Percentiles rank a stretch among this genome's conserved stretches.
phyloP scores from a whole-genome alignment of 1,140 invertebrate genomes.

The Papilio dardanus region DNA sequence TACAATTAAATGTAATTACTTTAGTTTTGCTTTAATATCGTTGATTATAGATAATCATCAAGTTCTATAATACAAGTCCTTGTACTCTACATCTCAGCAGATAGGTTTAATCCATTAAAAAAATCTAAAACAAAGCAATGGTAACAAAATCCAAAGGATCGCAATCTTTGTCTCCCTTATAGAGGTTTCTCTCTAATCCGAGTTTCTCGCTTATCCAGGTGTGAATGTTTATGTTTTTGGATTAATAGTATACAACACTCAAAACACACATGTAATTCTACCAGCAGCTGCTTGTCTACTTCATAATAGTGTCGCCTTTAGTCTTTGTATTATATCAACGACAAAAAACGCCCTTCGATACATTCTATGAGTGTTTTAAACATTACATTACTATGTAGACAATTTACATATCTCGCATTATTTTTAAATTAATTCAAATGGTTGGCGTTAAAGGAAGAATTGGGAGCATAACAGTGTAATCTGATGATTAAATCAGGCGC shows the following conservation, averaged over 20 bases:
- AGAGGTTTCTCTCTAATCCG: too few species aligned
- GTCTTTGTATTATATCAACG: background rate
- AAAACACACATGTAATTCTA: background rate
- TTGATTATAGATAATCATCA: background rate
- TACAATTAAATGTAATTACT: slow-evolving; percentile 21
- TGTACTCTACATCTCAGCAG: background rate
- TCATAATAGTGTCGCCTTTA: background rate
- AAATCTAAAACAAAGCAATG: too few species aligned
- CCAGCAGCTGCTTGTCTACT: background rate
- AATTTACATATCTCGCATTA: background rate
- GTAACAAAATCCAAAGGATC: too few species aligned
- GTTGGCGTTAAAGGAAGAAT: too few species aligned
- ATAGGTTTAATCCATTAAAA: background rate
- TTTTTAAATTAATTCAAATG: too few species aligned
- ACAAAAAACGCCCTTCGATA: background rate
- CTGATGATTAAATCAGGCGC: too few species aligned
- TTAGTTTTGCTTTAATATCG: background rate
- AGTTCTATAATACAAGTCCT: background rate
- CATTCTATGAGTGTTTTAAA: background rate
- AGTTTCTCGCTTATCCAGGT: too few species aligned
- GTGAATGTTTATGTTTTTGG: too few species aligned
- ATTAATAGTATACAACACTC: background rate
- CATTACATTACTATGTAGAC: background rate
- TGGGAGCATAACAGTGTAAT: too few species aligned
- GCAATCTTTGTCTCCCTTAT: too few species aligned